phyloP scores from a whole-genome alignment of 2,888 invertebrate genomes.

The Tipula vernalis region DNA sequence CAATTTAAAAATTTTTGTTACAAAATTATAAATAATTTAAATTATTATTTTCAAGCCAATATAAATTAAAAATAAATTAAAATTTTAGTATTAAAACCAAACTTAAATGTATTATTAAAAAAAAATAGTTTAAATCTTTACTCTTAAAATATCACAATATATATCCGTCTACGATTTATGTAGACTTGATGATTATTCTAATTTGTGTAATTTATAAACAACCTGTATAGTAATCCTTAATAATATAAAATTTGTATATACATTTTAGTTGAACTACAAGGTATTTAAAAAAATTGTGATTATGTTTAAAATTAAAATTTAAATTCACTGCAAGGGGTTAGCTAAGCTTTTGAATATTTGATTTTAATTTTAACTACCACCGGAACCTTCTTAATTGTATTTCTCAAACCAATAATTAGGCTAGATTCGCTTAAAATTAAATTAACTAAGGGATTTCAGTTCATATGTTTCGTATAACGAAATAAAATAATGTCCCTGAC shows the following conservation, averaged over 20 bases:
- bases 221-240: not conserved
- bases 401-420: too few species aligned
- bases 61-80: slow-evolving; percentile 1
- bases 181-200: not conserved
- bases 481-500: not conserved
- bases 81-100: not conserved
- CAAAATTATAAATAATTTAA: not conserved
- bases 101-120: not conserved
- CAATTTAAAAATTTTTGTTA: not conserved
- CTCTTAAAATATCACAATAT: not conserved
- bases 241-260: not conserved
- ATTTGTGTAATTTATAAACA: not conserved
- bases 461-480: too few species aligned
- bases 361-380: not conserved
- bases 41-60: not conserved
- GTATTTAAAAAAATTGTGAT: not conserved
- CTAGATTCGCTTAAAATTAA: too few species aligned
- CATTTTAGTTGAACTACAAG: not conserved
- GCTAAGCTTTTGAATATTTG: not conserved
- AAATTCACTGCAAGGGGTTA: not conserved
- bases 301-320: not conserved
- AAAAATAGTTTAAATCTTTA: not conserved
- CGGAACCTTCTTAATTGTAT: not conserved
- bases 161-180: not conserved
- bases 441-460: too few species aligned